Evolutionary conservation across 1,140 invertebrate species (phyloP).

Genomic region (Patella vulgata): DNA sequence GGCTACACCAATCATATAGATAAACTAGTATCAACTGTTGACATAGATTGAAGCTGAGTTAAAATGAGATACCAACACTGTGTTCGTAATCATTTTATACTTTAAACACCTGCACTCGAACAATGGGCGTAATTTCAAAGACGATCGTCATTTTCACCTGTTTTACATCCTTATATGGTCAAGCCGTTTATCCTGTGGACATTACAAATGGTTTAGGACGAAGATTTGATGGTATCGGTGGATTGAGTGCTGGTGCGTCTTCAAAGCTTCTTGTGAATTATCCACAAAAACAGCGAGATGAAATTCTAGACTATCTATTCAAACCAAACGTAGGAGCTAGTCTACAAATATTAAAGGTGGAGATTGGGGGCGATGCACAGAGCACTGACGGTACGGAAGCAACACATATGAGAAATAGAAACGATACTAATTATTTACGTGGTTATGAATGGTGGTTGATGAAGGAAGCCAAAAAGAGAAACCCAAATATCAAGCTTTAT

Average conservation of each 20-base stretch:
- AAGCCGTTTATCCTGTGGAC: no score
- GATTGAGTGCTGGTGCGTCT: constrained; percentile 21
- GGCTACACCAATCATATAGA: no score
- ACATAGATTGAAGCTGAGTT: no score
- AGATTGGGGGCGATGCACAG: constrained; percentile 62
- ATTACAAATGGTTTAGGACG: neutral
- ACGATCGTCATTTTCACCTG: no score
- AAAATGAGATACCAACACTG: no score
- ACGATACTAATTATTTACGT: constrained; percentile 55
- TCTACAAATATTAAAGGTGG: constrained; percentile 62
- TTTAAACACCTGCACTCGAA: no score
- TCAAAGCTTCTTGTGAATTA: constrained; percentile 58
- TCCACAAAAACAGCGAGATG: constrained; percentile 37
- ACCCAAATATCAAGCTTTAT: constrained; percentile 61
- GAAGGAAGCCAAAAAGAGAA: constrained; percentile 60
- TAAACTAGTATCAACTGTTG: no score
- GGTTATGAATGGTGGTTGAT: constrained; percentile 64
- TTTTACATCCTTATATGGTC: no score
- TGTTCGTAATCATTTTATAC: no score
- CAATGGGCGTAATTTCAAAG: no score
- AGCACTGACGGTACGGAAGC: constrained; percentile 55
- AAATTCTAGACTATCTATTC: constrained; percentile 57
- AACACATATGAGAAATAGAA: constrained; percentile 57
- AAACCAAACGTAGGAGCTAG: constrained; percentile 60
- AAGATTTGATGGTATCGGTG: constrained; percentile 15